Evolutionary conservation across 2,113 vertebrate species (phyloP), one percentile per base, ranked within the genome.

Genomic region (Apaloderma vittatum): DNA sequence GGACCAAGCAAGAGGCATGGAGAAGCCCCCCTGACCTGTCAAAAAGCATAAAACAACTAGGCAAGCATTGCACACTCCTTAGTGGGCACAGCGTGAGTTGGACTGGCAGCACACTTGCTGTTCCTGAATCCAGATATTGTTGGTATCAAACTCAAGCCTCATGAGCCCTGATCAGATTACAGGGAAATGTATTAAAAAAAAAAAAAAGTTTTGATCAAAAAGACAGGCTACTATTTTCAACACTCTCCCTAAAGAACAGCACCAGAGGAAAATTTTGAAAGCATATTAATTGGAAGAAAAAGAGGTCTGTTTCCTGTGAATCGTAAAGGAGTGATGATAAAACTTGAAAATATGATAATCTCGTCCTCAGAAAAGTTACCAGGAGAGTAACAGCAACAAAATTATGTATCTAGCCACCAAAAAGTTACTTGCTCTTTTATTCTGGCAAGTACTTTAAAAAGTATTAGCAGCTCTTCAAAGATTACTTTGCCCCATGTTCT

Each of bases 161-260:
- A 10, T 0, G 3, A 89, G 43, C n/a, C 54, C 0, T 3, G 3
- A 54, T 34, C 16, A 23, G 11, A 68, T 51, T 3, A 6, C 17
- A 61, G 9, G 82, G 20, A 68, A 78, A 48, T 4, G 12, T 27
- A 40, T 40, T 40, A 40, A 9, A 40, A 16, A 12, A 29, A 65
- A 45, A 17, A 26, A n/a, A 51, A 46, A 22, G 15, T 11, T 59
- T 18, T 15, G 2, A 23, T 59, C 2, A 30, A 51, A 76, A 40
- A 70, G 74, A 43, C 2, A 46, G 2, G 36, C 16, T 6, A 19
- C 22, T 6, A 6, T 48, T 93, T 85, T 22, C 24, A 49, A 32
- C 20, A 8, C 3, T 46, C 15, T 36, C 24, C 22, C 62, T 36
- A 24, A 54, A 73, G 45, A 51, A 17, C 32, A 63, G 12, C 46